Evolutionary conservation across 2,888 invertebrate genomes (phyloP), one percentile per base, ranked within the genome.

Genomic region (Mamestra brassicae): DNA sequence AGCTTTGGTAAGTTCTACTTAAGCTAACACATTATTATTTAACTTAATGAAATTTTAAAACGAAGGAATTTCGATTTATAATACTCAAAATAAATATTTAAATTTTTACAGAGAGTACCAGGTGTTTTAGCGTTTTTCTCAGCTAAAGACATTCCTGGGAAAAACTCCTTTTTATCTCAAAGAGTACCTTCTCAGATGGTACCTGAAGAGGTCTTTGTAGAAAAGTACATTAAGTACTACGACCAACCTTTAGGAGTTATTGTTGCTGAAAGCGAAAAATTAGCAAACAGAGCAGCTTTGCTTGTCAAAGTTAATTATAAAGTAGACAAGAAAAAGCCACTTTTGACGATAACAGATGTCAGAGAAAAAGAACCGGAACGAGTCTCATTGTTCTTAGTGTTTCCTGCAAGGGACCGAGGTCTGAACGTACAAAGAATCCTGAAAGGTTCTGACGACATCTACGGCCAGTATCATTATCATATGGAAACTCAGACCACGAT

Each of bases 201-300:
- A 0, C 89, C 92, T 4, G 97, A 97, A 89, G 96, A 96, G 90
- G 89, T 97, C 15, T 95, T 97, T 70, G 97, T 95, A 70, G 94
- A 94, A 78, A 97, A 96, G 26, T 91, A 93, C 42, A 95, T 98
- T 0, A 91, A 95, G 67, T 98, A 97, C 89, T 97, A 97, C 74
- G 97, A 97, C 47, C 98, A 98, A 90, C 97, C 98, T 0, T 92
- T 98, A 17, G 98, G 98, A 0, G 91, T 98, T 1, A 97, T 98
- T 36, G 97, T 97, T 0, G 98, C 98, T 45, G 97, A 96, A 81
- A 96, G 95, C 4, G 96, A 97, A 67, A 92, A 92, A 42, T 82
- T 97, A 4, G 97, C 98, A 0, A 95, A 97, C 60, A 92, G 95
- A 84, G 98, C 97, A 0, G 97, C 97, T 1, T 92, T 96, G 38